Evolutionary conservation across 2,113 vertebrate species (phyloP).

Genomic region (Cinclus cinclus): DNA sequence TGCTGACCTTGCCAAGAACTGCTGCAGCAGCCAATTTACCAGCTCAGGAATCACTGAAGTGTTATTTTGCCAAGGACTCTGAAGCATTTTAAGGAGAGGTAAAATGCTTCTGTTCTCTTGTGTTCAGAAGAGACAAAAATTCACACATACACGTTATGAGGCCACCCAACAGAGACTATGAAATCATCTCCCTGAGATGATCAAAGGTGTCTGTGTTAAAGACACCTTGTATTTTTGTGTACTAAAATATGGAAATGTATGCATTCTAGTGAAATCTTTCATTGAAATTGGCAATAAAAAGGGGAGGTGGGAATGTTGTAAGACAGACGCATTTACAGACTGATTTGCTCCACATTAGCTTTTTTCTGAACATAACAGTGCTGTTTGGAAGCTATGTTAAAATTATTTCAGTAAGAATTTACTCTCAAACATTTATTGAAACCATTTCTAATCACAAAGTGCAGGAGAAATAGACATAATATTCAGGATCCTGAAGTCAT

Average conservation of each 20-base stretch:
- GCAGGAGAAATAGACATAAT: background rate
- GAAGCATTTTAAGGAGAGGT: background rate
- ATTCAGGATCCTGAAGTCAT: background rate
- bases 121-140: background rate
- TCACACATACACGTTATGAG: background rate
- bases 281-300: background rate
- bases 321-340: background rate
- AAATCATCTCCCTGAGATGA: background rate
- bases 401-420: background rate
- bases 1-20: background rate
- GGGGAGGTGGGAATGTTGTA: background rate
- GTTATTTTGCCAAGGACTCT: background rate
- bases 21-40: background rate
- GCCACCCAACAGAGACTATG: background rate
- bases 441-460: background rate
- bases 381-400: background rate
- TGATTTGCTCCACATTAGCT: background rate
- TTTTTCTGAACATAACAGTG: background rate
- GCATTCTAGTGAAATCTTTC: background rate
- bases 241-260: background rate
- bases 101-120: background rate
- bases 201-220: background rate
- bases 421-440: background rate
- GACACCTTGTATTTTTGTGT: background rate
- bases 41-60: background rate